phyloP scores from a whole-genome alignment of 2,888 invertebrate genomes.

The Tortricodes alternella region DNA sequence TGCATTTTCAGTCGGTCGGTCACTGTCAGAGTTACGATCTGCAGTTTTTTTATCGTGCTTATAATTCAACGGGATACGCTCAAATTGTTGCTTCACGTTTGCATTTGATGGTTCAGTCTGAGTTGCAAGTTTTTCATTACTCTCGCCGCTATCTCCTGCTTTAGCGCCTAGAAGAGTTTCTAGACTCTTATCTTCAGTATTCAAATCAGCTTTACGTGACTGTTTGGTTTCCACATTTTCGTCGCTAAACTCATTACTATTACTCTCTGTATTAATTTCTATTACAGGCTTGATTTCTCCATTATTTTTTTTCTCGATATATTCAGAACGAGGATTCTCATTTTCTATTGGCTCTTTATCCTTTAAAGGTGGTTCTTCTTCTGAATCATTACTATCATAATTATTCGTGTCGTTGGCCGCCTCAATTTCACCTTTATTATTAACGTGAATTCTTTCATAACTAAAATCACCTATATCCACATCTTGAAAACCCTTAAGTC shows the following conservation, averaged over 20 bases:
- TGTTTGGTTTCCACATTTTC: constrained; percentile 38
- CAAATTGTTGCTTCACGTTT: constrained; percentile 72
- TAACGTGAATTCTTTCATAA: constrained; percentile 54
- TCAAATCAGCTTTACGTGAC: constrained; percentile 35
- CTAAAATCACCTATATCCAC: constrained; percentile 58
- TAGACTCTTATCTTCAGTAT: constrained; percentile 46
- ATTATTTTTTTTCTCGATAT: constrained; percentile 48
- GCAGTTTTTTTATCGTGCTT: constrained; percentile 55
- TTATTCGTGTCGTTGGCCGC: constrained; percentile 44
- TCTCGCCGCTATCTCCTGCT: constrained; percentile 38
- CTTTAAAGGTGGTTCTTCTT: constrained; percentile 38
- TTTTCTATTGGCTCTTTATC: constrained; percentile 35
- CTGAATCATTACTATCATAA: constrained; percentile 39
- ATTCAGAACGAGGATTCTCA: constrained; percentile 28
- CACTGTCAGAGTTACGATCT: constrained; percentile 34
- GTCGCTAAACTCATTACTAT: constrained; percentile 47
- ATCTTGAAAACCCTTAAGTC: constrained; percentile 47
- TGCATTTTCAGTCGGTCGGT: constrained; percentile 32
- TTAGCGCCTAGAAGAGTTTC: constrained; percentile 50
- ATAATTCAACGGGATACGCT: constrained; percentile 73
- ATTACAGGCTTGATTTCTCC: constrained; percentile 72
- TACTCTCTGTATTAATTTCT: constrained; percentile 60
- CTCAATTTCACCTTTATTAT: constrained; percentile 52
- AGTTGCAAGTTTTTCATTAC: constrained; percentile 42
- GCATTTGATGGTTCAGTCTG: constrained; percentile 39